These are phyloP conservation scores for Sardina pilchardus DNA, from an alignment of 2,113 vertebrate species.

Conservation along the genomic window DNA sequence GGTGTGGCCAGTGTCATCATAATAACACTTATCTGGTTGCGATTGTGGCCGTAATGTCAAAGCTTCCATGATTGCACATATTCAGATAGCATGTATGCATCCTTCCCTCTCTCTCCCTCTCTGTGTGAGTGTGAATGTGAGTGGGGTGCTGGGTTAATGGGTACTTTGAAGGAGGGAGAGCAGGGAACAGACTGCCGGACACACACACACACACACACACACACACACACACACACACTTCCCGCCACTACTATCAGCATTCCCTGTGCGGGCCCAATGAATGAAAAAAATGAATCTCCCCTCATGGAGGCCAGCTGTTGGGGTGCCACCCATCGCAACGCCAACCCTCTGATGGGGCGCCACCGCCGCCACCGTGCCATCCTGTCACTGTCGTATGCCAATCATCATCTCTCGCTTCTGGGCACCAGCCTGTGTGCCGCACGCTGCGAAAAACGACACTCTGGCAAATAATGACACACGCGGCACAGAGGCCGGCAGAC, in stretches of 20 bases:
- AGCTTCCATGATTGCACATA: not conserved
- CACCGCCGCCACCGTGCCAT: conserved; percentile 34
- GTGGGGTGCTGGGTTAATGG: conserved; percentile 15
- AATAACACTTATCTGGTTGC: not conserved
- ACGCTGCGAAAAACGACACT: not conserved
- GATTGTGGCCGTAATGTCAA: not conserved
- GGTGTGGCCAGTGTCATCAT: not conserved
- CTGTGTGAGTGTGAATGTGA: not conserved
- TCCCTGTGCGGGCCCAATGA: conserved; percentile 27
- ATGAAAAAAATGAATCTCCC: conserved; percentile 29
- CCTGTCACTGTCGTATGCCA: conserved; percentile 45
- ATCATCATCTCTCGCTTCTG: conserved; percentile 47
- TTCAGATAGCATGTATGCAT: not conserved
- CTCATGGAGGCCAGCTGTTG: conserved; percentile 48
- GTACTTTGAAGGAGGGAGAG: not conserved
- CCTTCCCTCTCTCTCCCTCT: not conserved
- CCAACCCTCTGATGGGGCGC: conserved; percentile 25
- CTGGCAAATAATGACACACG: not conserved
- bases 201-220: conserved; percentile 1
- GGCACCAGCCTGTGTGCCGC: conserved; percentile 20
- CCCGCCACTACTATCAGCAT: not conserved
- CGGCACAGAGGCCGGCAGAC: not conserved
- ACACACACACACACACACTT: conserved; percentile 21
- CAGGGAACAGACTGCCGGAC: not conserved
- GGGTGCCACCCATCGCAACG: conserved; percentile 40